Base-by-base conservation (phyloP, 2,113 vertebrate genomes). In the Chionomys nivalis region DNA sequence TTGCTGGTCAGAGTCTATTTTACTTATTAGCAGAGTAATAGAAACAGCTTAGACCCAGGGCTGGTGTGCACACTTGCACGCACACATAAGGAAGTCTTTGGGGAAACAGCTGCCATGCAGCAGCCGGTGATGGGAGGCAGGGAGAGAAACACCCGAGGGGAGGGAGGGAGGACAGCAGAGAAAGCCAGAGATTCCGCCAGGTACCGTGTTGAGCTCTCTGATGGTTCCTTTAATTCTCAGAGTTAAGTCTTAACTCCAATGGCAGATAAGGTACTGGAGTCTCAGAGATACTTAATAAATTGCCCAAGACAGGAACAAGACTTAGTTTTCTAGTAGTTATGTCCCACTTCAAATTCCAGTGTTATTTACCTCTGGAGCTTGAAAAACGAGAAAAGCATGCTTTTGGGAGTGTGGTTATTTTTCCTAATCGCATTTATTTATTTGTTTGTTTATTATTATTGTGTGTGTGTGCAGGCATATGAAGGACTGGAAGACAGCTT, bases 291-390 rank as follows among this genome's bases (percentile, higher is more conserved):
- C 70, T 88, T 7, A 68, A 28, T 28, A 52, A 76, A 78, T 88
- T 93, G 5, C 21, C 31, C 36, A 72, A 87, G 42, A 17, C 72
- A 79, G 81, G 70, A 87, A 14, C 23, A 77, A 89, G 21, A 87
- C 6, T 42, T 58, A 92, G 49, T 39, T 66, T 21, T 66, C 28
- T 81, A 44, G 89, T 82, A 58, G 26, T 55, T 5, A 17, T 49
- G 24, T n/a, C 12, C 13, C n/a, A 77, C 93, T 65, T n/a, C 42
- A 89, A 70, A 13, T 36, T 79, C 47, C 63, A 61, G 65, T 47
- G 19, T 90, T 92, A 89, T 65, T 33, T 85, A 17, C 52, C 49
- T 93, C 66, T 81, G 72, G 87, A 79, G 83, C 90, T 85, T 73
- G 78, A 94, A 47, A 81, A 76, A 63, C 85, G 77, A 89, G 31